phyloP scores from a whole-genome alignment of 2,113 vertebrate genomes.

The Oryzias woworae region DNA sequence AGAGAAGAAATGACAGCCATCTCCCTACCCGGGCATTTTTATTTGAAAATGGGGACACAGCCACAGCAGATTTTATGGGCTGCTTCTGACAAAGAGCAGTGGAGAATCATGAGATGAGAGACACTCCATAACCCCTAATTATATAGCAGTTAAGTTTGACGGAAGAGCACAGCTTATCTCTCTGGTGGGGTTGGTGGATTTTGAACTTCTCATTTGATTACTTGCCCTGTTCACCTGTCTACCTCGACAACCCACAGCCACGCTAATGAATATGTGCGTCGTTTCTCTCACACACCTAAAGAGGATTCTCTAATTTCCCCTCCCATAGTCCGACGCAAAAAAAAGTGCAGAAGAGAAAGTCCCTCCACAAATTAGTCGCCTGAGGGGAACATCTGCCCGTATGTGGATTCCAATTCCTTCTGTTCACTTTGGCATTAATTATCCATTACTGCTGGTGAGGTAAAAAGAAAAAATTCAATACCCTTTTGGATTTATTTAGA shows the following conservation, averaged over 20 bases:
- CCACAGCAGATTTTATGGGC: constrained; percentile 52
- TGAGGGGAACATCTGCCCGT: constrained; percentile 64
- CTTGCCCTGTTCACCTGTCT: constrained; percentile 68
- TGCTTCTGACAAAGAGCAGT: constrained; percentile 61
- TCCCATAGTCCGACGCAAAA: constrained; percentile 40
- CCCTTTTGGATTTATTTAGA: constrained; percentile 58
- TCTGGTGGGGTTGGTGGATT: constrained; percentile 56
- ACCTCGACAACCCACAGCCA: constrained; percentile 50
- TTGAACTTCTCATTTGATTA: constrained; percentile 68
- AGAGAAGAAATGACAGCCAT: constrained; percentile 57
- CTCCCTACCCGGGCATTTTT: constrained; percentile 47
- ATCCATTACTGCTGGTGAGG: constrained; percentile 51
- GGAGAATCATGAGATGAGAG: constrained; percentile 64
- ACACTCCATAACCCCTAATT: constrained; percentile 71
- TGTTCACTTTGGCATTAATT: constrained; percentile 59
- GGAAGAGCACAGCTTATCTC: constrained; percentile 61
- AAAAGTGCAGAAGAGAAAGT: constrained; percentile 24
- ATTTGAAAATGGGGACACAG: constrained; percentile 65
- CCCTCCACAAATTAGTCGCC: constrained; percentile 46
- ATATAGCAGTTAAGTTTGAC: constrained; percentile 55
- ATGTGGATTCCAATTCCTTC: constrained; percentile 39
- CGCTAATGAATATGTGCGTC: constrained; percentile 62
- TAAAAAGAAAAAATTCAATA: constrained; percentile 27
- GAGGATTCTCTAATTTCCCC: constrained; percentile 53
- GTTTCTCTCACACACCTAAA: constrained; percentile 35